Percentiles rank a stretch among this genome's conserved stretches.
phyloP scores from a whole-genome alignment of 2,113 vertebrate species.

The Cyanoramphus novaezelandiae region DNA sequence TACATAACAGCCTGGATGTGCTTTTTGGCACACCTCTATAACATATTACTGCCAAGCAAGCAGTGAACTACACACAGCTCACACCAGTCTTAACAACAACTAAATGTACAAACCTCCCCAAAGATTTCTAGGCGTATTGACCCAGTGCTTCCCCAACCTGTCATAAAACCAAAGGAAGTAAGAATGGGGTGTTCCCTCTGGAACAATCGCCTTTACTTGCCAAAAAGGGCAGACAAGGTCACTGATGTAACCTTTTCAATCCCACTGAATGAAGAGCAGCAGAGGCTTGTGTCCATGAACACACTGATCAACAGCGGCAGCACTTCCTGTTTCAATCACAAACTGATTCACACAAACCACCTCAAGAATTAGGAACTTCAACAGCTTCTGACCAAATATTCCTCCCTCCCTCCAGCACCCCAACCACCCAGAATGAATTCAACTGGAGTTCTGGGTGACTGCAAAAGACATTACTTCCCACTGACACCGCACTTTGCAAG shows the following conservation, averaged over 20 bases:
- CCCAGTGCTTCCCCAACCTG: background rate
- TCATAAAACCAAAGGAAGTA: background rate
- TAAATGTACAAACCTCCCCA: background rate
- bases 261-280: accelerated
- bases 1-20: accelerated
- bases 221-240: background rate
- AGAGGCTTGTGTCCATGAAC: accelerated
- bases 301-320: accelerated
- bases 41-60: accelerated
- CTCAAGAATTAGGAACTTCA: accelerated
- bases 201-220: background rate
- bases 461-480: background rate
- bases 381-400: accelerated
- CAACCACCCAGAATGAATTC: background rate
- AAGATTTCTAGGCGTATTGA: background rate
- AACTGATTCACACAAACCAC: accelerated
- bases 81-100: accelerated
- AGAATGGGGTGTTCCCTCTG: accelerated
- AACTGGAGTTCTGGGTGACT: background rate
- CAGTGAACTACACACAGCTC: accelerated
- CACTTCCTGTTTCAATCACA: accelerated
- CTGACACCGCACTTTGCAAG: background rate
- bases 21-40: background rate
- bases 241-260: accelerated
- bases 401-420: background rate